Percentiles rank a stretch among this genome's conserved stretches.
These are phyloP conservation scores for Melanotaenia parkinsoni DNA, from an alignment of 2,797 vertebrate genomes.

Conservation along the genomic window DNA sequence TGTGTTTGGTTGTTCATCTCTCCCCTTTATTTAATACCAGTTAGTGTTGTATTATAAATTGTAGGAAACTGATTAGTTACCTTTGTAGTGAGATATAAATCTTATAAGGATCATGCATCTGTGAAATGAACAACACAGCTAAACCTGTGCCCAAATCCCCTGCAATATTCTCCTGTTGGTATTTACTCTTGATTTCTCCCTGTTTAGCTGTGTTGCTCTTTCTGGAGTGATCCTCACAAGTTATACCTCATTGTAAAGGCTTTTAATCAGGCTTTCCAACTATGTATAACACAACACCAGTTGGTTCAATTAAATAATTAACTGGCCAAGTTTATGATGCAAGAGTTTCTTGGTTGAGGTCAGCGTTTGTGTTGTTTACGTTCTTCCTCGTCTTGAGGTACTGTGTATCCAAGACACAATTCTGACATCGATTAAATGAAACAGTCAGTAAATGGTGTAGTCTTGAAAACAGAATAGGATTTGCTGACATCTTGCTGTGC, in stretches of 20 bases:
- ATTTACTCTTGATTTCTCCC: no score
- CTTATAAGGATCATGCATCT: not conserved
- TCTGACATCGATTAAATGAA: not conserved
- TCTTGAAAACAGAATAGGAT: not conserved
- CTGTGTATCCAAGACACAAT: not conserved
- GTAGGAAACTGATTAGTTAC: no score
- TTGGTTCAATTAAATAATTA: no score
- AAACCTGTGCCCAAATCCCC: not conserved
- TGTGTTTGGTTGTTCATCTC: not conserved
- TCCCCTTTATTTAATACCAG: not conserved
- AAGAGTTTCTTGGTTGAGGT: not conserved
- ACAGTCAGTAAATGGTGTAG: not conserved
- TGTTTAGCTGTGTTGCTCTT: no score
- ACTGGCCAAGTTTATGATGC: not conserved
- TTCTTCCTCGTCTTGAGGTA: not conserved
- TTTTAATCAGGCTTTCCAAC: no score
- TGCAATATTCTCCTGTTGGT: no score
- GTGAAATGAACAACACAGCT: not conserved
- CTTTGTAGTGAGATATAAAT: no score
- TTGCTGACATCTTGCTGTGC: not conserved
- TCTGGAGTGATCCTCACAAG: no score
- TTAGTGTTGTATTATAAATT: no score
- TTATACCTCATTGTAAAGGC: no score
- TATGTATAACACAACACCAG: no score
- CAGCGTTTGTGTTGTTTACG: not conserved